phyloP scores from a whole-genome alignment of 2,888 invertebrate genomes.

The Charanyca ferruginea region DNA sequence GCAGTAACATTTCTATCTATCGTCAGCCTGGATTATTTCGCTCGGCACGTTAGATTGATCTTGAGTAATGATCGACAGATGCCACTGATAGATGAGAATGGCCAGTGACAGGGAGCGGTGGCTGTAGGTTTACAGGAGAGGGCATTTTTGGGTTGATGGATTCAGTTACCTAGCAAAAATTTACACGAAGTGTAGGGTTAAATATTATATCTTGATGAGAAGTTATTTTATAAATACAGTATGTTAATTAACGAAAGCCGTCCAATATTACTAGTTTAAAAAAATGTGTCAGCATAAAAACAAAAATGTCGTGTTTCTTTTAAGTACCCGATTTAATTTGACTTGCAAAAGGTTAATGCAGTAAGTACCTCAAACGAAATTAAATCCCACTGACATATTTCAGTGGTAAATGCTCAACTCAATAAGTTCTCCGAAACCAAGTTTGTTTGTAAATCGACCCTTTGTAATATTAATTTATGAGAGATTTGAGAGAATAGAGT shows the following conservation, averaged over 20 bases:
- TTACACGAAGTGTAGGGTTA: no score
- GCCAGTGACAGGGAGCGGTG: slow-evolving; percentile 4
- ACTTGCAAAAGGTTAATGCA: not conserved
- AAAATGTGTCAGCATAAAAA: no score
- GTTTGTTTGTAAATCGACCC: not conserved
- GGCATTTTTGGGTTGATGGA: not conserved
- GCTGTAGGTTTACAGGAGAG: not conserved
- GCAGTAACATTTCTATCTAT: slow-evolving; percentile 26
- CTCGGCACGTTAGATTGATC: slow-evolving; percentile 29
- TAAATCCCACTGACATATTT: slow-evolving; percentile 6
- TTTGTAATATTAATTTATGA: slow-evolving; percentile 6
- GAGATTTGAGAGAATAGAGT: no score
- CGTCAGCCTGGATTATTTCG: slow-evolving; percentile 30
- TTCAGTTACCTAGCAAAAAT: not conserved
- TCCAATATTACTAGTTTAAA: no score
- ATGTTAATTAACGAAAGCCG: no score
- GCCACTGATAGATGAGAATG: slow-evolving; percentile 22
- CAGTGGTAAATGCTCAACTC: not conserved
- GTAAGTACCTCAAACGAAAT: not conserved
- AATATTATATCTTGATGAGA: no score
- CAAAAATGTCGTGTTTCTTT: no score
- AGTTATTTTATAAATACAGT: no score
- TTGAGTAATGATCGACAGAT: slow-evolving; percentile 42
- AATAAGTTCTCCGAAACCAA: not conserved
- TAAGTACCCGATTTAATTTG: no score